Evolutionary conservation across 1,140 invertebrate genomes (phyloP), one percentile per base, ranked within the genome.

Genomic region (Batillaria attramentaria): DNA sequence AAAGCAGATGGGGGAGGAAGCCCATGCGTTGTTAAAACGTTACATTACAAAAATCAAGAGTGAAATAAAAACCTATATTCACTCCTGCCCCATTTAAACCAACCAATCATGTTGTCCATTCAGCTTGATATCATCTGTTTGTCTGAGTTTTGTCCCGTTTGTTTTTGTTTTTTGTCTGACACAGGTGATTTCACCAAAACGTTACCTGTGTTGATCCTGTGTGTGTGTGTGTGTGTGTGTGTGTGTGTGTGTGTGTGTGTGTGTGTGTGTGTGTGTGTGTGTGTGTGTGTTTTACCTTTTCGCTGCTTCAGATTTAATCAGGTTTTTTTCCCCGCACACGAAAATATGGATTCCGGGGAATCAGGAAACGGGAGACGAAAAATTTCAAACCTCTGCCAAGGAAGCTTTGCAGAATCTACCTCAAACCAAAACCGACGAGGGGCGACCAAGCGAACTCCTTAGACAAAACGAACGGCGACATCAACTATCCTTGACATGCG

Each of bases 171-270:
- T 50, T 24, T 50, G 46, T 50, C 24, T 50, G 10, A 50, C 46
- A 13, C 10, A 50, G 24, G 24, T 50, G 46, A 13, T 24, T 13
- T 10, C 24, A 24, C 46, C 46, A 50, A 50, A 50, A 24, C 46
- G 46, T 50, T 50, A 50, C 24, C 46, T 50, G 46, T 50, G 46
- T 8, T 50, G 10, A 13, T 50, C 31, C 20, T 60, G 57, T 60
- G 57, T 60, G 57, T 60, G 57, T 60, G 57, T 60, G 57, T 60
- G 57, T 60, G 57, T 60, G 57, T 60, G 57, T 60, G 57, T 60
- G 57, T 60, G 57, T 60, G 57, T 60, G 57, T 60, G 57, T 60
- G 57, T 60, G 57, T 60, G 57, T 60, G 57, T 60, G 57, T 60
- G 57, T 60, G 57, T 60, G 57, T 60, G 57, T 60, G 57, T 60